Conservation (phyloP, 2,888 invertebrate species). For the Lasioglossum calceatum region DNA sequence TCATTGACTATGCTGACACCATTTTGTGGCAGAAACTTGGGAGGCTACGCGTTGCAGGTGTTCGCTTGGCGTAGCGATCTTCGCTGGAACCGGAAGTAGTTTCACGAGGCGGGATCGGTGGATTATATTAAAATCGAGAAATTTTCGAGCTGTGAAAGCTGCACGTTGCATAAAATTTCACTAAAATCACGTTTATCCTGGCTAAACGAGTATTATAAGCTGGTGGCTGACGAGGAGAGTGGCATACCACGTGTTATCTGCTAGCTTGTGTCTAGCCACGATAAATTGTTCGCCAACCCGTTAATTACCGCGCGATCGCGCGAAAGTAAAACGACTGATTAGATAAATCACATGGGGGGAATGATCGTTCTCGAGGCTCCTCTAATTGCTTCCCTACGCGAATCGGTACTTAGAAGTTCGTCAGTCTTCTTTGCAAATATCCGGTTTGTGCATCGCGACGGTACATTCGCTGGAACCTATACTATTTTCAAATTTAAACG, state of each 20-base stretch:
- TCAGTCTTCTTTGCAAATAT: no score
- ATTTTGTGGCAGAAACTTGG: background rate
- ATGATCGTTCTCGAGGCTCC: background rate
- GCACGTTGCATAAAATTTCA: conserved; percentile 10
- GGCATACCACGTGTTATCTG: conserved; percentile 27
- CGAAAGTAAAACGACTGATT: conserved; percentile 47
- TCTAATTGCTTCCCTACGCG: conserved; percentile 12
- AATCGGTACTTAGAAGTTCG: background rate
- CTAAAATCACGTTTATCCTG: conserved; percentile 14
- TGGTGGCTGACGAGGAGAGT: conserved; percentile 28
- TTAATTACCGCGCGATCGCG: conserved; percentile 39
- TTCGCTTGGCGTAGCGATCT: background rate
- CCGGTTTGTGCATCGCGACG: background rate
- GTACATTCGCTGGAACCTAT: no score
- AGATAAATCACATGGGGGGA: conserved; percentile 28
- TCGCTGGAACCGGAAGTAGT: conserved; percentile 7
- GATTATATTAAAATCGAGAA: background rate
- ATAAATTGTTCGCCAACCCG: conserved; percentile 49
- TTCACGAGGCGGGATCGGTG: background rate
- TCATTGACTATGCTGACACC: background rate
- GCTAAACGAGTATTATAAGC: conserved; percentile 16
- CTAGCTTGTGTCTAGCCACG: conserved; percentile 21
- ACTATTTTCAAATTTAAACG: background rate
- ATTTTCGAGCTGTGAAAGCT: conserved; percentile 22
- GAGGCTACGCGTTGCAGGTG: background rate